Evolutionary conservation across 2,888 invertebrate genomes (phyloP), one percentile per base, ranked within the genome.

Genomic region (Euzetes globulus): DNA sequence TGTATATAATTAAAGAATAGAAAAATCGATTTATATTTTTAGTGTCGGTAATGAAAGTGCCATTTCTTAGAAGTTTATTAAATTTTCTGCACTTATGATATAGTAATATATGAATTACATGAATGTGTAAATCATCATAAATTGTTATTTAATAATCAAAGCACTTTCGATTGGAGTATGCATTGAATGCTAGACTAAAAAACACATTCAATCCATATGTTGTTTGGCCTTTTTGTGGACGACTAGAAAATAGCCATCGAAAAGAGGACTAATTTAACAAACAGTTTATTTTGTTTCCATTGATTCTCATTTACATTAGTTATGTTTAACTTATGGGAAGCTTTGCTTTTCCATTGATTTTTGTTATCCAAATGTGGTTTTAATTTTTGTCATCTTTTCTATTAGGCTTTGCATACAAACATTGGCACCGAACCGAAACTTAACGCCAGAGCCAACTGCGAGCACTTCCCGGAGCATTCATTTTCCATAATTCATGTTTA

Each of bases 221-320:
- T 65, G 58, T 58, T 7, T 4, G 7, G 29, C 5, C 17, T 15
- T 58, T 15, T 58, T 29, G 27, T 19, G n/a, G 3, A 47, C 47
- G 13, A 19, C 47, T 13, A 17, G 17, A 17, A 13, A 47, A 47
- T 47, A 47, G 5, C 17, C 5, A 47, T 47, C 5, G 47, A 22
- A 55, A 11, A 25, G 22, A 25, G 19, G 22, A 55, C 55, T 55
- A 9, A 55, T 55, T 17, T 55, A 19, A 9, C n/a, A 9, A 55
- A 65, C n/a, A n/a, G 37, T 65, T 11, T 33, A 60, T 55, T 19
- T 13, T n/a, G 19, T 37, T 37, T 17, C 33, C 65, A 65, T 65
- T 65, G 65, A 65, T 65, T 65, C 65, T 65, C 65, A 65, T 65
- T 65, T 65, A 37, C 65, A 65, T 65, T 65, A 65, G 65, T 17